Percentiles rank a stretch among this genome's conserved stretches.
Evolutionary conservation across 2,888 invertebrate genomes (phyloP).

Genomic region (Ditula angustiorana): DNA sequence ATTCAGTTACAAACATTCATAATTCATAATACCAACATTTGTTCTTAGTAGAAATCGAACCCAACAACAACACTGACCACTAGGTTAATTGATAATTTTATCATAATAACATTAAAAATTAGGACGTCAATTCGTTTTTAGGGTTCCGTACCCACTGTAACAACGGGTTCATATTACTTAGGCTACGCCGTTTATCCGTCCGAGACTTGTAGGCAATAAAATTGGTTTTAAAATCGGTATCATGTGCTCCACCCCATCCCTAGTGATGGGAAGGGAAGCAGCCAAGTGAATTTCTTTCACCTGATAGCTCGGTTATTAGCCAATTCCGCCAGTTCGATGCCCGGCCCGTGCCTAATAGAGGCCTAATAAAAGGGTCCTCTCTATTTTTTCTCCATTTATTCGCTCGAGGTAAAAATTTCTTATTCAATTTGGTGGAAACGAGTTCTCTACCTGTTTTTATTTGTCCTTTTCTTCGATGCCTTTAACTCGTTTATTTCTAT

Average conservation of each 20-base stretch:
- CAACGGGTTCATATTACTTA: too few species aligned
- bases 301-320: conserved; percentile 85
- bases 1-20: too few species aligned
- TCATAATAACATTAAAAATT: too few species aligned
- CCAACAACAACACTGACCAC: too few species aligned
- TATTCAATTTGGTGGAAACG: conserved; percentile 72
- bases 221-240: conserved; percentile 9
- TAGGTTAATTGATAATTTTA: too few species aligned
- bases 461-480: conserved; percentile 48
- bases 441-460: conserved; percentile 47
- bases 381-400: conserved; percentile 74
- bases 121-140: too few species aligned
- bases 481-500: conserved; percentile 37
- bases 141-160: too few species aligned
- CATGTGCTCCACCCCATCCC: conserved; percentile 17
- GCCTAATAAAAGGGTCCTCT: conserved; percentile 80
- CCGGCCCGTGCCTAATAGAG: conserved; percentile 83
- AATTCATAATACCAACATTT: too few species aligned
- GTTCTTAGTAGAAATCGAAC: too few species aligned
- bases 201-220: neutral
- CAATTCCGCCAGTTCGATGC: conserved; percentile 68
- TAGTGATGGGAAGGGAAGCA: conserved; percentile 51
- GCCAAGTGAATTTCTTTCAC: conserved; percentile 83
- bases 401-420: conserved; percentile 65
- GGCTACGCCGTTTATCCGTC: too few species aligned